phyloP scores from a whole-genome alignment of 1,140 invertebrate genomes.

The Drosophila quadrilineata region DNA sequence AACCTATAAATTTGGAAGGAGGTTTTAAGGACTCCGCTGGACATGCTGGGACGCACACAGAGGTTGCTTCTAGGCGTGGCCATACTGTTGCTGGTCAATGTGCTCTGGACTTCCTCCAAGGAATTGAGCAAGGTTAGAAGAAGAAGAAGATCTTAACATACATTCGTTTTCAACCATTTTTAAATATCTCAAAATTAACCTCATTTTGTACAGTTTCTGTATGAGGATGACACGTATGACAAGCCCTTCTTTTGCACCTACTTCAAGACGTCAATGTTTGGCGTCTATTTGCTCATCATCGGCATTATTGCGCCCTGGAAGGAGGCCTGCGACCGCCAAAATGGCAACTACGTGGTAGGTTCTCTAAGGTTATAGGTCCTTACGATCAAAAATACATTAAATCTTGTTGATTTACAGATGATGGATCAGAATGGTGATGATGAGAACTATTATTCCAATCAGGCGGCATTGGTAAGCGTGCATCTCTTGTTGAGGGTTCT shows the following conservation, averaged over 20 bases:
- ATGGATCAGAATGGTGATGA: conserved; percentile 85
- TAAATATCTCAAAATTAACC: background rate
- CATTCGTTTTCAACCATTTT: background rate
- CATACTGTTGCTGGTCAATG: conserved; percentile 90
- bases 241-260: conserved; percentile 96
- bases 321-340: conserved; percentile 86
- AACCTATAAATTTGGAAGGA: background rate
- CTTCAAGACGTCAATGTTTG: conserved; percentile 93
- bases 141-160: no score
- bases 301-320: conserved; percentile 92
- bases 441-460: conserved; percentile 84
- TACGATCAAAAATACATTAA: background rate
- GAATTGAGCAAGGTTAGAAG: conserved; percentile 91
- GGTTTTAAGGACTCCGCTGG: conserved; percentile 1
- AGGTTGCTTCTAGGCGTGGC: conserved; percentile 89
- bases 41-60: conserved; percentile 83
- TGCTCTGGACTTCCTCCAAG: conserved; percentile 93
- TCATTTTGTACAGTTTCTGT: conserved; percentile 88
- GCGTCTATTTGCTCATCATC: conserved; percentile 91
- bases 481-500: accelerated
- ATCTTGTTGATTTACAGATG: conserved; percentile 80
- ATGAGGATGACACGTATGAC: conserved; percentile 88
- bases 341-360: conserved; percentile 85
- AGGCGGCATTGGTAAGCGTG: conserved; percentile 52
- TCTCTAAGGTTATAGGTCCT: background rate